Conservation (phyloP, 2,797 vertebrate species). For the Cichlasoma orientale region DNA sequence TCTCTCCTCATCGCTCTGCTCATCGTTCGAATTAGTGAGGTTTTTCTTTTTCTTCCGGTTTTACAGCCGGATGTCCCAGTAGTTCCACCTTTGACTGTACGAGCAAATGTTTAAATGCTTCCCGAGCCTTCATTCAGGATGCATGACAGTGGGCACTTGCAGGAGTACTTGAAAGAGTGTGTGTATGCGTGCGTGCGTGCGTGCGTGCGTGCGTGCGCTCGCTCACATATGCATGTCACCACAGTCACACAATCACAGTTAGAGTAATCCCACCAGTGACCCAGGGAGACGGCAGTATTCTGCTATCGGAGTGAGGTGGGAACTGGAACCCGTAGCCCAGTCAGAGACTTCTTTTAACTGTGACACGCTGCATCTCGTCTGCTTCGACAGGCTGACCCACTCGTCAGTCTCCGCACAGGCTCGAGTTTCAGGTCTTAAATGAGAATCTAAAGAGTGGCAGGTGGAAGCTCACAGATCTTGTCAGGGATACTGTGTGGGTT, state of each 20-base stretch:
- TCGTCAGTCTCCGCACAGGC: not conserved
- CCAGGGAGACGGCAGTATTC: constrained; percentile 27
- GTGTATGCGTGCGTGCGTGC: not conserved
- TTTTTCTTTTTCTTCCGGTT: not conserved
- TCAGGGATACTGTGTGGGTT: constrained; percentile 70
- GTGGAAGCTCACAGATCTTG: constrained; percentile 48
- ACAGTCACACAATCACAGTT: constrained; percentile 7
- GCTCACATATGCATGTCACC: constrained; percentile 31
- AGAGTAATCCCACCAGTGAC: constrained; percentile 58
- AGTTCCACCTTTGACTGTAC: constrained; percentile 35
- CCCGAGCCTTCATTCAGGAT: constrained; percentile 67
- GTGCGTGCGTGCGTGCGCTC: not conserved
- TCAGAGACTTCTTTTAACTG: constrained; percentile 28
- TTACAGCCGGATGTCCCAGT: constrained; percentile 52
- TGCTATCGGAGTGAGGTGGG: constrained; percentile 52
- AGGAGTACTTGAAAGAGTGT: not conserved
- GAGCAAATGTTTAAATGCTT: constrained; percentile 56
- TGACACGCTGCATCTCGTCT: constrained; percentile 7
- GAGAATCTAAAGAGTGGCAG: constrained; percentile 19
- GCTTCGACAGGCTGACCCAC: not conserved
- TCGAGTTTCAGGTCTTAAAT: constrained; percentile 30
- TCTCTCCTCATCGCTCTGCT: not conserved
- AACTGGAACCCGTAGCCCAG: constrained; percentile 27
- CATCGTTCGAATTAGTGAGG: not conserved
- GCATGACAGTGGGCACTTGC: constrained; percentile 36